A percentile compares a stretch with the other conserved stretches of the same genome.
Conservation (phyloP, 1,140 invertebrate genomes). For the Lamellibrachia luymesi region DNA sequence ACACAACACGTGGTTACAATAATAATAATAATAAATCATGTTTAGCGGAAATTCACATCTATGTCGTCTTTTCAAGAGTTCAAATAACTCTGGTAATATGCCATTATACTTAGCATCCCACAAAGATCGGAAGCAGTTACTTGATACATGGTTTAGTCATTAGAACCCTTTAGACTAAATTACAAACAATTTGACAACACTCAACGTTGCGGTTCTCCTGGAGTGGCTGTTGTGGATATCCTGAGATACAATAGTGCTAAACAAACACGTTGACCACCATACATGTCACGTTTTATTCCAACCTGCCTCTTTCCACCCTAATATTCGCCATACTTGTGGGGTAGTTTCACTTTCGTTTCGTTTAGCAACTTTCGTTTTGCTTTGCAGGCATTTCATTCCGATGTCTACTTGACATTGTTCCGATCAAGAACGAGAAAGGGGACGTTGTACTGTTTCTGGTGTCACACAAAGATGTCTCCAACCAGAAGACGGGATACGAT, state of each 20-base stretch:
- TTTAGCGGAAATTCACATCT: not conserved
- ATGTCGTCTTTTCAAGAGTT: not conserved
- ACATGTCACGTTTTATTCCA: too few species aligned
- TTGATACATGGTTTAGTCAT: not conserved
- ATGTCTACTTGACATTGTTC: constrained; percentile 95
- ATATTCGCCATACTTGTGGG: too few species aligned
- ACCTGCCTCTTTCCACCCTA: too few species aligned
- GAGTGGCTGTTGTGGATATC: not conserved
- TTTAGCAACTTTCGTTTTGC: constrained; percentile 13
- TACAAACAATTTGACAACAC: not conserved
- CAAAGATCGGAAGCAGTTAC: not conserved
- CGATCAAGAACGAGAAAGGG: constrained; percentile 97
- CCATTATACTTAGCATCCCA: not conserved
- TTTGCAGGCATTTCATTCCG: constrained; percentile 84
- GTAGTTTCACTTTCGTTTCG: too few species aligned
- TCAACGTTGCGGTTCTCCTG: not conserved
- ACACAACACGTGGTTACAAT: not conserved
- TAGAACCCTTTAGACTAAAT: not conserved
- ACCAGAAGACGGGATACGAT: constrained; percentile 67
- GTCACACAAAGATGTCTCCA: constrained; percentile 94
- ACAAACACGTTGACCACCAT: not conserved
- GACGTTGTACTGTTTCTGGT: constrained; percentile 94
- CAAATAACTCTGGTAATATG: not conserved
- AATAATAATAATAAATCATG: not conserved
- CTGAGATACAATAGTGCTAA: not conserved